Evolutionary conservation across 2,113 vertebrate genomes (phyloP).

Genomic region (Zingel zingel): DNA sequence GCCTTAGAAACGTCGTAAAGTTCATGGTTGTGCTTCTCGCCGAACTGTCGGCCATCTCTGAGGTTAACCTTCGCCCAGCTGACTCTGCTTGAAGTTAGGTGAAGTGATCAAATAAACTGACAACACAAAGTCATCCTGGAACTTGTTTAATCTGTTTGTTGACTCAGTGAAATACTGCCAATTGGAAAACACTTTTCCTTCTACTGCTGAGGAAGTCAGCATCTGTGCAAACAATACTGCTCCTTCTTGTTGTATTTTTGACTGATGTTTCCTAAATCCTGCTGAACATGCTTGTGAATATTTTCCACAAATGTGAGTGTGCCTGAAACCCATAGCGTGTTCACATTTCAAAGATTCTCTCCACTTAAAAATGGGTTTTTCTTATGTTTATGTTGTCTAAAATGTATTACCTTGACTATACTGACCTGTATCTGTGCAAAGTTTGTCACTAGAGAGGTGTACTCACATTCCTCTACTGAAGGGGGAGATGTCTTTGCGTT

Average conservation of each 20-base stretch:
- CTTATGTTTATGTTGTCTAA: no score
- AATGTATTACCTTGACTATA: no score
- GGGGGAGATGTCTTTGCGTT: no score
- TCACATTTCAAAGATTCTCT: neutral
- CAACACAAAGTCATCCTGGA: conserved; percentile 35
- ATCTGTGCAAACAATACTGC: conserved; percentile 67
- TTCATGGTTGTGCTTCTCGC: conserved; percentile 71
- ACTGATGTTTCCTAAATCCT: conserved; percentile 53
- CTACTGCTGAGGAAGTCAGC: conserved; percentile 49
- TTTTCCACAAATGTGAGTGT: conserved; percentile 42
- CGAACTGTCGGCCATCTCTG: conserved; percentile 64
- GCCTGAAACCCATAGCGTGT: neutral
- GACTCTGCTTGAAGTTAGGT: conserved; percentile 54
- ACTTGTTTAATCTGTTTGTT: conserved; percentile 63
- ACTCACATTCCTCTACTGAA: no score
- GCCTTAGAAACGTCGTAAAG: conserved; percentile 64
- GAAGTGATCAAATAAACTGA: conserved; percentile 71
- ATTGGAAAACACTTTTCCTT: conserved; percentile 67
- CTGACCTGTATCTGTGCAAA: no score
- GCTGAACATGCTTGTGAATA: conserved; percentile 28
- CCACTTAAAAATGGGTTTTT: no score
- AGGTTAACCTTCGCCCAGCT: conserved; percentile 60
- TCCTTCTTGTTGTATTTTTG: conserved; percentile 46
- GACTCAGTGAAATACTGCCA: conserved; percentile 65
- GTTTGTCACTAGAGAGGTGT: no score